Base-by-base conservation (phyloP, 2,888 invertebrate genomes). In the Lithophane ornitopus region DNA sequence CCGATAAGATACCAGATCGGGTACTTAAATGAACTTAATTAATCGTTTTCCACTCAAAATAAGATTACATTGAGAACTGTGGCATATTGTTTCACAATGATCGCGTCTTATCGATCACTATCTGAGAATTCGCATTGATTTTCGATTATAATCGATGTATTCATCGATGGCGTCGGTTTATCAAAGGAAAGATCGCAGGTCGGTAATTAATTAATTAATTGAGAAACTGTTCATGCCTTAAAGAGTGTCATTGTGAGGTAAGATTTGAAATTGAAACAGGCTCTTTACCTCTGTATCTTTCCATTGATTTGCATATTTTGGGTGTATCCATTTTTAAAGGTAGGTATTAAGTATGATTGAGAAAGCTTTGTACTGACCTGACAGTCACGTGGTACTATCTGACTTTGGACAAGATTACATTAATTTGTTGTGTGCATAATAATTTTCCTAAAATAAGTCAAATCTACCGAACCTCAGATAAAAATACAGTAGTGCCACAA, bases 1-100 rank as follows among this genome's bases (percentile, higher is more conserved):
- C 28, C 74, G 85, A 89, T 89, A 89, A 88, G 85, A 88, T 88
- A 87, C 73, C 68, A 76, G 71, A 84, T 79, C 76, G 70, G 73
- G 73, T 80, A 71, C 74, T 67, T 82, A 85, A 89, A 77, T 87
- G 68, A 78, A 78, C 84, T 78, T 87, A 87, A 88, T 88, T 87
- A 88, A 87, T 85, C 87, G 82, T 80, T 86, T 85, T 75, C 73
- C 28, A 74, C 79, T 78, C 77, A 52, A 80, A 82, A 81, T 81
- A 69, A 83, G 89, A 87, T 88, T 78, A 81, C 78, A 79, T 82
- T 81, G 82, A 87, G 79, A 74, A 77, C 82, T 79, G 81, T 87
- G 81, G 85, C 82, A 85, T 87, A 87, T 87, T 82, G 88, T 76
- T 85, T 79, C 80, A 71, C 72, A 88, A 82, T 59, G 72, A 78